These are phyloP conservation scores for Volucella bombylans DNA, from an alignment of 2,888 invertebrate genomes.

Conservation along the genomic window DNA sequence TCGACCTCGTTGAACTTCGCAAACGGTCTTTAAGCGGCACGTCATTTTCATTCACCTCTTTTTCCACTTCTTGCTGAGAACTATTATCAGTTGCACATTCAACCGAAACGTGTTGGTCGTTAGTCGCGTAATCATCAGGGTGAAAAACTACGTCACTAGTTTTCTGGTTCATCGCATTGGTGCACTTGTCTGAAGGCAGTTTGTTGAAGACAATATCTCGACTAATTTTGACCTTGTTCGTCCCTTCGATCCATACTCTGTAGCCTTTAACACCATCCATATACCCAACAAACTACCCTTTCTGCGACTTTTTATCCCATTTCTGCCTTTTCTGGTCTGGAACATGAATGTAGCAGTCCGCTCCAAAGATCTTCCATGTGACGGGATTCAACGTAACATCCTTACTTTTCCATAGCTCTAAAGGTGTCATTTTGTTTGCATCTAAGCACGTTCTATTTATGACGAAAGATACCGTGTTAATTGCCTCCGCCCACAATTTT, in stretches of 20 bases:
- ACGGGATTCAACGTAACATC: background rate
- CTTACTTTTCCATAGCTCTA: slow-evolving; percentile 1
- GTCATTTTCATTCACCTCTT: background rate
- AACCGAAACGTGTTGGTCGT: no score
- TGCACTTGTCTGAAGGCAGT: no score
- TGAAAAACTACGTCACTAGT: no score
- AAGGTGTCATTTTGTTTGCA: slow-evolving; percentile 3
- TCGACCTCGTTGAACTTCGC: no score
- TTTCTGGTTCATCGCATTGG: no score
- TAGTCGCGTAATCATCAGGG: no score
- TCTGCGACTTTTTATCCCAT: slow-evolving; percentile 12
- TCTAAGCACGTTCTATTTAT: slow-evolving; percentile 11
- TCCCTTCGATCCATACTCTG: slow-evolving; percentile 4
- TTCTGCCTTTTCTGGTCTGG: slow-evolving; percentile 11
- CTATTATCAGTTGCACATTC: no score
- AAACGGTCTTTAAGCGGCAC: no score
- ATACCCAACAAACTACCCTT: slow-evolving; percentile 15
- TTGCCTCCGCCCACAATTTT: background rate
- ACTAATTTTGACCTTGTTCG: slow-evolving; percentile 6
- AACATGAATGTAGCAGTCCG: slow-evolving; percentile 1
- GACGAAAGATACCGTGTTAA: slow-evolving; percentile 10
- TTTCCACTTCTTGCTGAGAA: no score
- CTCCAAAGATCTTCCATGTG: background rate
- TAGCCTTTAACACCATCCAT: slow-evolving; percentile 17
- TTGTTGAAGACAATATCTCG: background rate